Conservation (phyloP, 2,797 vertebrate species). For the Linurgus olivaceus region DNA sequence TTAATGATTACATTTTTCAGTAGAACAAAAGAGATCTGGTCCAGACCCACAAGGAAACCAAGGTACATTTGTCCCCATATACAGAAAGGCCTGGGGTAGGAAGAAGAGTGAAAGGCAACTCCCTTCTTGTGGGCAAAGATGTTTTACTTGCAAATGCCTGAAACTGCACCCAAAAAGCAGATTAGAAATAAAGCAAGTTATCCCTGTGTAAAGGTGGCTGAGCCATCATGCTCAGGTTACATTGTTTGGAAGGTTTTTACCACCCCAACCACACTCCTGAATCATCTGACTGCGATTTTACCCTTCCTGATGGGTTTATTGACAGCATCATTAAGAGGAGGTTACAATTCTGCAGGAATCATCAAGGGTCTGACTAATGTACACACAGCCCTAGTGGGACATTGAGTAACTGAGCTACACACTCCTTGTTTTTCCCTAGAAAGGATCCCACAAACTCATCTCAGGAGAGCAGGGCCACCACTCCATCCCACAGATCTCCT, state of each 20-base stretch:
- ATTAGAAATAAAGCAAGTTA: not conserved
- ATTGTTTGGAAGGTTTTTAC: not conserved
- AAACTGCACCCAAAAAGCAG: not conserved
- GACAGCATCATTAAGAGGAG: not conserved
- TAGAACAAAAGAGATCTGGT: not conserved
- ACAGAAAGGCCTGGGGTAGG: not conserved
- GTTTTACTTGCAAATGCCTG: not conserved
- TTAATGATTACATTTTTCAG: not conserved
- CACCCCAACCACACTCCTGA: not conserved
- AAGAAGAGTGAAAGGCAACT: not conserved
- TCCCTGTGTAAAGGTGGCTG: not conserved
- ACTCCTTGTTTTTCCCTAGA: not conserved
- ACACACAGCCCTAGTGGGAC: not conserved
- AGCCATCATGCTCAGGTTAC: not conserved
- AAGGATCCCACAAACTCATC: not conserved
- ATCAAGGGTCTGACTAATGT: not conserved
- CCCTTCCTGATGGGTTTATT: not conserved
- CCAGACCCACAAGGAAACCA: not conserved
- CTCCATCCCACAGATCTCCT: not conserved
- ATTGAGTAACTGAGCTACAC: not conserved
- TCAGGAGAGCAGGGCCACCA: not conserved
- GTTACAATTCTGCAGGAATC: not conserved
- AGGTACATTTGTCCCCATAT: fast-evolving
- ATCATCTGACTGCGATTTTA: not conserved
- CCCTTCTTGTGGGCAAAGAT: not conserved